Percentiles rank a stretch among this genome's conserved stretches.
phyloP scores from a whole-genome alignment of 2,797 vertebrate genomes.

The Gymnothorax javanicus region DNA sequence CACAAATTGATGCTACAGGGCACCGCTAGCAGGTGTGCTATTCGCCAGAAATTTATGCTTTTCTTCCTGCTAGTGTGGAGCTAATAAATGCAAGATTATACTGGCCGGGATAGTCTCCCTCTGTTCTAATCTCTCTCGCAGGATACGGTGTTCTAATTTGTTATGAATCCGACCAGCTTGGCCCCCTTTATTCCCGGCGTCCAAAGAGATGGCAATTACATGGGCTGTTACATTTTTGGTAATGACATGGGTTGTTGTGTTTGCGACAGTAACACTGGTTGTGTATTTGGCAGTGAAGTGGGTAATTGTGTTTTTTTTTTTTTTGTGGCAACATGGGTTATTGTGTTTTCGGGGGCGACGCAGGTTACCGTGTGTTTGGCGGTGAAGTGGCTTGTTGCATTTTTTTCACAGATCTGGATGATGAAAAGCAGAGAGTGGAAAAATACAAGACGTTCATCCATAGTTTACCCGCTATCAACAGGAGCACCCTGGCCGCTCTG shows the following conservation, averaged over 20 bases:
- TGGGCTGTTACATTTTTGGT: too few species aligned
- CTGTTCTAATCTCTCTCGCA: not conserved
- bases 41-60: not conserved
- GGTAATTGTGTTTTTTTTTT: not conserved
- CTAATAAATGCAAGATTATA: not conserved
- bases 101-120: not conserved
- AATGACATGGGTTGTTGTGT: not conserved
- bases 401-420: conserved; percentile 75
- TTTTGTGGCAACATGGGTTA: not conserved
- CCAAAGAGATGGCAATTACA: not conserved
- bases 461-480: conserved; percentile 83
- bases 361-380: too few species aligned
- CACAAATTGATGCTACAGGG: not conserved
- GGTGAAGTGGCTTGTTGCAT: not conserved
- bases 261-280: not conserved
- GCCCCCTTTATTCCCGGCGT: not conserved
- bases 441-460: conserved; percentile 88
- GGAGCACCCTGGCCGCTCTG: conserved; percentile 85
- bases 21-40: not conserved
- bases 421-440: conserved; percentile 79
- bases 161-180: not conserved
- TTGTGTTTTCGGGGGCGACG: not conserved
- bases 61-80: not conserved
- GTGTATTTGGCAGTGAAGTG: not conserved
- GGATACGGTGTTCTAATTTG: not conserved